Conservation (phyloP, 2,888 invertebrate genomes). For the Eupithecia vulgata region DNA sequence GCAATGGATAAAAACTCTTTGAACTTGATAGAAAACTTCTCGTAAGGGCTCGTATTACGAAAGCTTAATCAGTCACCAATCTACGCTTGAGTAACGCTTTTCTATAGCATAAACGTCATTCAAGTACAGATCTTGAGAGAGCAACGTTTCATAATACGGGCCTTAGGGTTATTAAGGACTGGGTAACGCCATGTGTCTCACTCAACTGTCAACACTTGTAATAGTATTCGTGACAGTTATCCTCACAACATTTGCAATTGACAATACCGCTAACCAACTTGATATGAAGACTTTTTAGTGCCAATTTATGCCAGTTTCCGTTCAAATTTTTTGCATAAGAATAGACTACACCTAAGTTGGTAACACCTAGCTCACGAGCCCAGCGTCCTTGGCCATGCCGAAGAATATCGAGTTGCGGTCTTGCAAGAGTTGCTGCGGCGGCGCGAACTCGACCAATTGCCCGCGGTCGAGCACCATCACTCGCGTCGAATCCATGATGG, state of each 20-base stretch:
- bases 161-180: no score
- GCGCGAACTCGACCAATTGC: conserved; percentile 89
- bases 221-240: background rate
- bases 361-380: conserved; percentile 84
- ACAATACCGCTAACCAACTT: background rate
- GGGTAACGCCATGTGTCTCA: no score
- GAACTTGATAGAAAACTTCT: background rate
- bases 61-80: no score
- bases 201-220: no score
- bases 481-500: conserved; percentile 94
- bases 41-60: no score
- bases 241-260: background rate
- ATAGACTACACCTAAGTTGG: conserved; percentile 1
- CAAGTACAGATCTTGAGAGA: no score
- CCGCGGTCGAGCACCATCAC: conserved; percentile 93
- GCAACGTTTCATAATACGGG: no score
- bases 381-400: conserved; percentile 94
- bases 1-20: background rate
- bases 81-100: no score
- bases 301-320: background rate
- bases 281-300: background rate
- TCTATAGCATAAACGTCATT: no score
- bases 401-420: conserved; percentile 84
- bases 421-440: conserved; percentile 86
- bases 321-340: background rate